Evolutionary conservation across 2,888 invertebrate species (phyloP), one percentile per base, ranked within the genome.

Genomic region (Nephrotoma guestfalica): DNA sequence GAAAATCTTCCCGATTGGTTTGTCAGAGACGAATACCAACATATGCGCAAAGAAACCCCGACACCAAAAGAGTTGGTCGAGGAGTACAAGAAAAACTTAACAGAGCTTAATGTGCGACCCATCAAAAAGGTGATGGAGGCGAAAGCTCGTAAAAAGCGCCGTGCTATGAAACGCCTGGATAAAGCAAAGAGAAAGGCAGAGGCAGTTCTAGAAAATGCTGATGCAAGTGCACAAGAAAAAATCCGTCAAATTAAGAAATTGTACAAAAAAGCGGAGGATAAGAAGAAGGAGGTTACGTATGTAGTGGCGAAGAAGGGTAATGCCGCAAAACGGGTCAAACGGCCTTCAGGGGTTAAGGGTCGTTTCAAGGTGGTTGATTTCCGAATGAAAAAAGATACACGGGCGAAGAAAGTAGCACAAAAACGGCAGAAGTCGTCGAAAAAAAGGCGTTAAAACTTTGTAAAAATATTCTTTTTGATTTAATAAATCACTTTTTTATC

Each of bases 41-140:
- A 99, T 89, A 97, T 97, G 95, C 94, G 93, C 88, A 96, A 95
- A 90, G 95, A 95, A 87, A 92, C 95, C 9, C 96, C 97, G 3
- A 96, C 99, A 45, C 96, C 98, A 5, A 95, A 96, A 92, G 96
- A 96, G 91, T 93, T 97, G 86, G 94, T 97, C 0, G 94, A 96
- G 71, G 96, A 98, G 89, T 99, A 99, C 91, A 95, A 95, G 89
- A 96, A 96, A 88, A 94, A 94, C 89, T 92, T 96, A 13, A 93
- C 95, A 90, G 98, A 98, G 88, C 94, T 99, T 57, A 97, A 99
- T 91, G 96, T 96, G 0, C 93, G 98, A 87, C 98, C 99, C 13
- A 98, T 99, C 88, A 99, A 99, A 92, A 99, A 99, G 92, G 97
- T 99, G 0, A 94, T 98, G 88, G 98, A 99, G 92, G 99, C 99